A percentile compares a stretch with the other conserved stretches of the same genome.
Evolutionary conservation across 2,888 invertebrate genomes (phyloP).

Genomic region (Ametastegia equiseti): DNA sequence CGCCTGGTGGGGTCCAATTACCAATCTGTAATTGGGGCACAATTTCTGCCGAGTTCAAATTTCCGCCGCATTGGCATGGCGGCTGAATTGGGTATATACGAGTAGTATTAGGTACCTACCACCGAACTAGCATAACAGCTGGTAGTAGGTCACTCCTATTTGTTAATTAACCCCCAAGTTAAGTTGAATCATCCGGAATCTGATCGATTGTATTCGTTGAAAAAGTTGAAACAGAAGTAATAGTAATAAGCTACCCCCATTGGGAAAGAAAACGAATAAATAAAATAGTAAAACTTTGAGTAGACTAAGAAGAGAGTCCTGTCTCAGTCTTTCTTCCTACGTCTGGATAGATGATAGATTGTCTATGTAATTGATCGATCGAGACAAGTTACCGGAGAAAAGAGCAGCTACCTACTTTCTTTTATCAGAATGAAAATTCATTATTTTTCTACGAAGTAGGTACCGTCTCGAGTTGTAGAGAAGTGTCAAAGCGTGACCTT

Average conservation of each 20-base stretch:
- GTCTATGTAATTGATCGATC: conserved; percentile 14
- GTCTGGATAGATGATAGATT: background rate
- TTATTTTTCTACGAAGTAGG: background rate
- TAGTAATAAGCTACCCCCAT: background rate
- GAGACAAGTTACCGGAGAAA: conserved; percentile 6
- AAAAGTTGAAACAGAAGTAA: background rate
- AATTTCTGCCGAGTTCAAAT: conserved; percentile 71
- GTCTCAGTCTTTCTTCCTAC: background rate
- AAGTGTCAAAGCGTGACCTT: conserved; percentile 24
- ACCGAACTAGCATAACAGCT: conserved; percentile 13
- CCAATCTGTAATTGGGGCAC: conserved; percentile 70
- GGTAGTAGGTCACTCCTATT: conserved; percentile 52
- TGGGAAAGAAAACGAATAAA: background rate
- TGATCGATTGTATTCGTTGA: background rate
- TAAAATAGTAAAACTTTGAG: background rate
- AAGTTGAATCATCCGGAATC: background rate
- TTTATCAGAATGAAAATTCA: background rate
- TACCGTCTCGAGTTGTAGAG: background rate
- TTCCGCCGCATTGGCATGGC: conserved; percentile 56
- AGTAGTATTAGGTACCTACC: background rate
- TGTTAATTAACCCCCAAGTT: conserved; percentile 62
- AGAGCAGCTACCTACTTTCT: background rate
- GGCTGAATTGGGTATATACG: conserved; percentile 27
- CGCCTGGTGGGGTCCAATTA: conserved; percentile 72
- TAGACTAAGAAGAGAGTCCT: background rate